phyloP scores from a whole-genome alignment of 1,140 invertebrate species.

The Eriocheir sinensis region DNA sequence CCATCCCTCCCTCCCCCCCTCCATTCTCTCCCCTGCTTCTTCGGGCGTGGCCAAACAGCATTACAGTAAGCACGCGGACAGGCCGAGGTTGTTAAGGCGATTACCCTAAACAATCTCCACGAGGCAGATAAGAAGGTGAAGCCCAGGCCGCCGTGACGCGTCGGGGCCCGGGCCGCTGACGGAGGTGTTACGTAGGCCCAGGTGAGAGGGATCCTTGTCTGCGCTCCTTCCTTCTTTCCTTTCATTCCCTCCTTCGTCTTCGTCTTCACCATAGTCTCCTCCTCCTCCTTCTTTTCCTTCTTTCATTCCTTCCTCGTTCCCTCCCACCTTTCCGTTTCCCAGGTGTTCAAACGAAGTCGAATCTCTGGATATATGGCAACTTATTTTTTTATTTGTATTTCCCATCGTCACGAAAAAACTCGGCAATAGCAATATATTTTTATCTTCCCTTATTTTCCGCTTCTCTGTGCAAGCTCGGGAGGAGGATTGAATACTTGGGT shows the following conservation, averaged over 20 bases:
- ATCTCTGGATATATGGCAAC: background rate
- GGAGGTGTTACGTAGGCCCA: slow-evolving; percentile 23
- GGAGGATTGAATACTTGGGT: too few species aligned
- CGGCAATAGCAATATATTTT: too few species aligned
- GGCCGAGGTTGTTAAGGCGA: slow-evolving; percentile 33
- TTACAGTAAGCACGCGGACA: slow-evolving; percentile 41
- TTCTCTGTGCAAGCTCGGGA: too few species aligned
- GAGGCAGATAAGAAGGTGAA: background rate
- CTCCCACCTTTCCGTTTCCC: background rate
- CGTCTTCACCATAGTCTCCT: too few species aligned
- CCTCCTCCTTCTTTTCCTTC: too few species aligned
- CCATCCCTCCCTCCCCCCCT: background rate
- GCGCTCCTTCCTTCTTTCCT: background rate
- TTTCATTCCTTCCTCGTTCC: background rate
- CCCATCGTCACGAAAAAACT: too few species aligned
- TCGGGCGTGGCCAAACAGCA: slow-evolving; percentile 38
- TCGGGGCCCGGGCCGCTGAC: slow-evolving; percentile 36
- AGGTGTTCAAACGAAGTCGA: too few species aligned
- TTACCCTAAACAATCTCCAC: slow-evolving; percentile 62
- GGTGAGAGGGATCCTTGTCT: background rate
- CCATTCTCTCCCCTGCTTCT: background rate
- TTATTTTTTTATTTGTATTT: background rate
- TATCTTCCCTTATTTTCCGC: too few species aligned
- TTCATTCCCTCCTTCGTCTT: background rate
- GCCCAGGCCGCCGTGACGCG: slow-evolving; percentile 25